These are phyloP conservation scores for Luffia ferchaultella DNA, from an alignment of 2,888 invertebrate species.

Conservation along the genomic window DNA sequence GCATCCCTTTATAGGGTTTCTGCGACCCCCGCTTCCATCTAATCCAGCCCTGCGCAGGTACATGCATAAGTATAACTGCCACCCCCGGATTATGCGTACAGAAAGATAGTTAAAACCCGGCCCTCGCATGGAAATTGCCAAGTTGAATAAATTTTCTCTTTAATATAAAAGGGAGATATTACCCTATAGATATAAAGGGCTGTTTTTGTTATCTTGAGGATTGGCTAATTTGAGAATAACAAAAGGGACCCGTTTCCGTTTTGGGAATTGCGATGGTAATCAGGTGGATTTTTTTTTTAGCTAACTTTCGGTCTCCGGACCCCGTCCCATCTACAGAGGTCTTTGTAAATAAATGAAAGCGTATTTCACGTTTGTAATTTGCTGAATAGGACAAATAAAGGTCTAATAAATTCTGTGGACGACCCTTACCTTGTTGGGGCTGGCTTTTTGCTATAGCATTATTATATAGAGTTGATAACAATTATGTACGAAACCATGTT, in stretches of 20 bases:
- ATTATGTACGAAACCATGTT: no score
- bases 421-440: neutral
- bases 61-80: conserved; percentile 2
- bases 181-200: conserved; percentile 49
- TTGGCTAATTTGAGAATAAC: conserved; percentile 67
- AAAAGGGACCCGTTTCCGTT: conserved; percentile 45
- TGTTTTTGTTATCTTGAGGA: conserved; percentile 67
- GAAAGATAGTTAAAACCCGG: conserved; percentile 57
- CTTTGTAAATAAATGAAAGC: conserved; percentile 16
- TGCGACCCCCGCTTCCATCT: no score
- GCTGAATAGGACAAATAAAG: conserved; percentile 24
- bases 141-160: conserved; percentile 55
- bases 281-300: conserved; percentile 9
- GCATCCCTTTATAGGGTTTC: no score
- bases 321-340: neutral
- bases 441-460: neutral
- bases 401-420: conserved; percentile 21
- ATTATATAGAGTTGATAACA: no score
- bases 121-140: conserved; percentile 19
- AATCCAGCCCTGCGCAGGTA: neutral
- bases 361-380: conserved; percentile 30
- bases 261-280: conserved; percentile 36
- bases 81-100: conserved; percentile 40
- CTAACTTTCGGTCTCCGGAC: neutral
- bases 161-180: conserved; percentile 46